Percentiles rank a stretch among this genome's conserved stretches.
These are phyloP conservation scores for Spinibarbus caldwelli DNA, from an alignment of 2,797 vertebrate species.

Conservation along the genomic window DNA sequence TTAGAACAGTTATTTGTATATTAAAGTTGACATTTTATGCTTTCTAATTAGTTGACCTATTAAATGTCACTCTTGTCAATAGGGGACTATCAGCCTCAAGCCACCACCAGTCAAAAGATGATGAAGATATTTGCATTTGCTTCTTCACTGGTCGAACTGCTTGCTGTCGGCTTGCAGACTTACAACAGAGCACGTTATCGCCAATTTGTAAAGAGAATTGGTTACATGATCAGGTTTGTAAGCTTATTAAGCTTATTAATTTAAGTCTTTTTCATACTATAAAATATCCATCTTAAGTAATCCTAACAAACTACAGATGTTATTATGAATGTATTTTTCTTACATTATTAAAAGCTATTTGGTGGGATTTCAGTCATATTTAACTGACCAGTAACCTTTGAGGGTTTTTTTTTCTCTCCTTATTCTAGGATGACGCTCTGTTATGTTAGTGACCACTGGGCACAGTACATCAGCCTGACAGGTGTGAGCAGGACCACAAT, in stretches of 20 bases:
- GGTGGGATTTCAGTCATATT: not conserved
- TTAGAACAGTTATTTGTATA: not conserved
- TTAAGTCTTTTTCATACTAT: not conserved
- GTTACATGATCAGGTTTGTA: conserved; percentile 91
- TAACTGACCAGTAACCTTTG: not conserved
- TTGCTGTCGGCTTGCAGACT: conserved; percentile 90
- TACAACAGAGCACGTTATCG: conserved; percentile 95
- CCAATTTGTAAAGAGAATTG: conserved; percentile 95
- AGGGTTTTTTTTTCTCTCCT: not conserved
- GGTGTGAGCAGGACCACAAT: conserved; percentile 67
- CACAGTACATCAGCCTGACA: conserved; percentile 82
- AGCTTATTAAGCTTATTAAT: not conserved
- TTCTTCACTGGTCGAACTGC: conserved; percentile 90
- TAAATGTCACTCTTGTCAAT: conserved; percentile 11
- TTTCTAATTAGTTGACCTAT: not conserved
- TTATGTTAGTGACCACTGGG: conserved; percentile 97
- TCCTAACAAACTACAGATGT: not conserved
- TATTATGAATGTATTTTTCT: not conserved
- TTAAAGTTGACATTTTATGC: not conserved
- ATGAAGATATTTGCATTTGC: conserved; percentile 97
- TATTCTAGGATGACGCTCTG: conserved; percentile 88
- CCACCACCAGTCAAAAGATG: conserved; percentile 92
- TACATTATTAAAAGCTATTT: not conserved
- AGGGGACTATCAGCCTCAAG: conserved; percentile 90
- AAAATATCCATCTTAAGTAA: not conserved